Base-by-base conservation (phyloP, 1,140 invertebrate species). In the Drosophila ananassae region DNA sequence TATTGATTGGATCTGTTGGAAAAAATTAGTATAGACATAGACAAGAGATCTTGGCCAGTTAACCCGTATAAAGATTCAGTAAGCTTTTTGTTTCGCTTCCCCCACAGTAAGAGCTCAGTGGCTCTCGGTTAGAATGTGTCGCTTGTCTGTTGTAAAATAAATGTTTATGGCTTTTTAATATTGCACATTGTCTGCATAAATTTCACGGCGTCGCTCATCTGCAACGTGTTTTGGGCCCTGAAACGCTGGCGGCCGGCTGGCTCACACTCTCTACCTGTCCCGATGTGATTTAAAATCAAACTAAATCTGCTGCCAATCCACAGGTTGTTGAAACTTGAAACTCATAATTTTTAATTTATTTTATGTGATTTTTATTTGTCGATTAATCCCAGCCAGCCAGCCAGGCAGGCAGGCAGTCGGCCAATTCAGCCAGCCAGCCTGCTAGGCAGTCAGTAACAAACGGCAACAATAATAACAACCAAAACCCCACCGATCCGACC, bases 291-390 rank as follows among this genome's bases (percentile, higher is more conserved):
- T 87, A 75, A 85, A 85, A 85, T 85, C 82, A 85, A 85, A 85
- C 78, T 73, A 87, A 85, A 85, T 85, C 82, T 89, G 83, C 78
- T 85, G 82, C 78, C 81, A 81, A 80, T 87, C 74, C 78, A 37
- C 74, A 79, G 76, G 67, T 73, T 83, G 83, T 87, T 89, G 83
- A 89, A 87, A 87, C 83, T 89, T 89, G 83, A 87, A 87, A 87
- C 83, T 87, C 83, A 89, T 89, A 89, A 89, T 89, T 89, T 89
- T 89, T 89, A 89, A 89, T 89, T 89, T 89, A 89, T 89, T 89
- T 89, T 89, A 89, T 89, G 84, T 89, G 83, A 89, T 89, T 89
- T 89, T 89, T 83, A 89, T 89, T 89, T 89, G 83, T 89, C 79
- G 83, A 89, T 89, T 87, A 89, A 87, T 87, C 83, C 83, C 61